Conservation (phyloP, 2,888 invertebrate species). For the Xestia ashworthii region DNA sequence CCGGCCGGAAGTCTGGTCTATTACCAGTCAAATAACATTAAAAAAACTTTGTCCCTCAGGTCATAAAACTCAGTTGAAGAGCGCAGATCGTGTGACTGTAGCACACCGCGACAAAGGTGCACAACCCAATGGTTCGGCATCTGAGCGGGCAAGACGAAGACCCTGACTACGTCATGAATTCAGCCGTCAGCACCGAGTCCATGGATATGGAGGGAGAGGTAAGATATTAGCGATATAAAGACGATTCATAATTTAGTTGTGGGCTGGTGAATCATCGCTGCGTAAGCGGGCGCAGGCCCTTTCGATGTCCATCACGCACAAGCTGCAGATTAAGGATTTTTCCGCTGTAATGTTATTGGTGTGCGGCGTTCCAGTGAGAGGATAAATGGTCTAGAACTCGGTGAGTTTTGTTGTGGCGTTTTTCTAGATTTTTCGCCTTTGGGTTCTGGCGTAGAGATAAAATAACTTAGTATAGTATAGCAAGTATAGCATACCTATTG, state of each 20-base stretch:
- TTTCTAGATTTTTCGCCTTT: not conserved
- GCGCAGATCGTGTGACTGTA: constrained; percentile 31
- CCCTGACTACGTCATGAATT: constrained; percentile 82
- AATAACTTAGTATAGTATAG: not conserved
- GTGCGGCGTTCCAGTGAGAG: not conserved
- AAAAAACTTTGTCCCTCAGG: constrained; percentile 33
- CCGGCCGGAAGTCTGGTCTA: not conserved
- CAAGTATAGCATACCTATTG: not conserved
- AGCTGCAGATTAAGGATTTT: not conserved
- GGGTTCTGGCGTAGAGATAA: no score
- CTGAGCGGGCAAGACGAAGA: constrained; percentile 74
- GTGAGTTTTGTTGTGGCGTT: not conserved
- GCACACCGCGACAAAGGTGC: constrained; percentile 38
- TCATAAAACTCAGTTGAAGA: constrained; percentile 58
- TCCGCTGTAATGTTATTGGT: not conserved
- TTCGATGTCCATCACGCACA: not conserved
- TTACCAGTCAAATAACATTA: not conserved
- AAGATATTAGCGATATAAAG: constrained; percentile 37
- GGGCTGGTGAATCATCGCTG: not conserved
- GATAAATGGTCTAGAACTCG: not conserved
- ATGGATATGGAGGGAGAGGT: constrained; percentile 93
- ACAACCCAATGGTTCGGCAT: constrained; percentile 81
- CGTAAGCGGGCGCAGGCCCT: not conserved
- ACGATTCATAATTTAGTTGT: not conserved
- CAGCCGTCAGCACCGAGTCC: constrained; percentile 91